These are phyloP conservation scores for Stegodyphus mimosarum DNA, from an alignment of 1,140 invertebrate genomes.

Conservation along the genomic window DNA sequence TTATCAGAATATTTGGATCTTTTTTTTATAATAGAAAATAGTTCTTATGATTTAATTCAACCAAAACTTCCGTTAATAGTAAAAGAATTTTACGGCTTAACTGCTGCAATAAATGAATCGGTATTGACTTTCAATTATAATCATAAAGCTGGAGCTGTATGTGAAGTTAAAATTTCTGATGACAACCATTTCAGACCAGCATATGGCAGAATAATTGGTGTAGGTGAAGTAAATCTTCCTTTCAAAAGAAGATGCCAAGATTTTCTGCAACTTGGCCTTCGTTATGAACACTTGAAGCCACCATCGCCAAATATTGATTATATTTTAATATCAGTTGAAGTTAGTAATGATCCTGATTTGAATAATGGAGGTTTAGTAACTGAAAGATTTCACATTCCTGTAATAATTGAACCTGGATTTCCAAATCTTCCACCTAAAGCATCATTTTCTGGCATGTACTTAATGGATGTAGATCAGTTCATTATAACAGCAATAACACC, in stretches of 20 bases:
- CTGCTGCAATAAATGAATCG: slow-evolving; percentile 36
- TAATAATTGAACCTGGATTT: slow-evolving; percentile 57
- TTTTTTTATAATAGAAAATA: slow-evolving; percentile 29
- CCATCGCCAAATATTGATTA: slow-evolving; percentile 60
- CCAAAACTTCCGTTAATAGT: slow-evolving; percentile 24
- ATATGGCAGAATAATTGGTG: slow-evolving; percentile 53
- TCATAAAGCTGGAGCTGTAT: slow-evolving; percentile 48
- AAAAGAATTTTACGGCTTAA: slow-evolving; percentile 53
- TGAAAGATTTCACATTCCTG: slow-evolving; percentile 52
- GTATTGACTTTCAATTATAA: slow-evolving; percentile 48
- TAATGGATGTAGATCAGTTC: slow-evolving; percentile 60
- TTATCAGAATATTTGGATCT: slow-evolving; percentile 54
- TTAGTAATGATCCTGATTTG: slow-evolving; percentile 43
- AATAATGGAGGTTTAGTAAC: slow-evolving; percentile 43
- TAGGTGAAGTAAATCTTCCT: slow-evolving; percentile 26
- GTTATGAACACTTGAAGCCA: slow-evolving; percentile 59
- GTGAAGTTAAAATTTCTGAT: slow-evolving; percentile 50
- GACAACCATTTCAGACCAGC: slow-evolving; percentile 38
- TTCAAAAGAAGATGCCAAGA: slow-evolving; percentile 56
- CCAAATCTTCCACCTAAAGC: slow-evolving; percentile 59
- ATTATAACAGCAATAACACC: slow-evolving; percentile 58
- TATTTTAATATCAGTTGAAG: slow-evolving; percentile 52
- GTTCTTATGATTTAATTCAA: slow-evolving; percentile 39
- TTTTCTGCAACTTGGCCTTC: slow-evolving; percentile 54
- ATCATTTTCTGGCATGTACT: slow-evolving; percentile 59